A percentile compares a stretch with the other conserved stretches of the same genome.
phyloP scores from a whole-genome alignment of 2,113 vertebrate species.

The Anhinga anhinga region DNA sequence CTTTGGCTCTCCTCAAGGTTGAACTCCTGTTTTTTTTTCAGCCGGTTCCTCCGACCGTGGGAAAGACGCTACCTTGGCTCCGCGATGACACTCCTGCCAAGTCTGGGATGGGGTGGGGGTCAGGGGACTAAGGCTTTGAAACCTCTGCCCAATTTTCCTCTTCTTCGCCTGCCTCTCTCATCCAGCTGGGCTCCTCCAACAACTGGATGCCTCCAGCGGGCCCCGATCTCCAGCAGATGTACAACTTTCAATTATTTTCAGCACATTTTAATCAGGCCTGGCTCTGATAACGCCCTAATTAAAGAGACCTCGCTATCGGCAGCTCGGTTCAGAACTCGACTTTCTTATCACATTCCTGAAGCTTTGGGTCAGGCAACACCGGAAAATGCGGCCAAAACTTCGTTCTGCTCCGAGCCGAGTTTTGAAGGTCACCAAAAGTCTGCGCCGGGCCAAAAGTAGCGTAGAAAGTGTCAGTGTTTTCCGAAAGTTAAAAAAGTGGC shows the following conservation, averaged over 20 bases:
- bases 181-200: conserved; percentile 48
- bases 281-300: conserved; percentile 74
- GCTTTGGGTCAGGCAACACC: conserved; percentile 57
- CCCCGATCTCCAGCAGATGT: conserved; percentile 50
- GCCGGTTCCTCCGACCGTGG: conserved; percentile 60
- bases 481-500: background rate
- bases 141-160: background rate
- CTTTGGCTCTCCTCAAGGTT: conserved; percentile 66
- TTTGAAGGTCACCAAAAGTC: conserved; percentile 70
- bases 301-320: conserved; percentile 61
- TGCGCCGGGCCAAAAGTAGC: conserved; percentile 32
- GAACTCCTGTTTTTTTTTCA: background rate
- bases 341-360: conserved; percentile 66
- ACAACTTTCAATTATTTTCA: conserved; percentile 68
- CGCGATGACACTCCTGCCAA: conserved; percentile 44
- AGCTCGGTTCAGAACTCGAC: conserved; percentile 42
- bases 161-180: background rate
- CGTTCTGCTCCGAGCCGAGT: conserved; percentile 30
- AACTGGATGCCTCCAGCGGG: conserved; percentile 26
- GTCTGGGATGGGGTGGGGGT: conserved; percentile 36
- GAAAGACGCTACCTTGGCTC: conserved; percentile 77
- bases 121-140: conserved; percentile 33
- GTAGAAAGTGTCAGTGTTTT: conserved; percentile 51
- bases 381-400: conserved; percentile 67
- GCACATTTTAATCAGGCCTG: conserved; percentile 67